These are phyloP conservation scores for Onychomys arenicola DNA, from an alignment of 2,797 vertebrate species.

Conservation along the genomic window DNA sequence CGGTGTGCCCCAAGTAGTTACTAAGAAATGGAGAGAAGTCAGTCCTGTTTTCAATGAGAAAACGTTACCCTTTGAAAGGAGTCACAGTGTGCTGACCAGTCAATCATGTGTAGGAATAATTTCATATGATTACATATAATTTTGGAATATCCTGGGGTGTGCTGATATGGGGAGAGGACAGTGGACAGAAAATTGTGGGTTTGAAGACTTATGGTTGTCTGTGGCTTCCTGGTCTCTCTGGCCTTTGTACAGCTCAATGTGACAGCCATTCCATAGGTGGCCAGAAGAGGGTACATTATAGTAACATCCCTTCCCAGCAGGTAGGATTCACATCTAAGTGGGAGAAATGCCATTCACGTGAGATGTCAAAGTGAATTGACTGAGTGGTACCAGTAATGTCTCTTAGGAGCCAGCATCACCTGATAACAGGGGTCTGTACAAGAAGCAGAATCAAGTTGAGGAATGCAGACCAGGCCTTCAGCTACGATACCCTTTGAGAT, in stretches of 20 bases:
- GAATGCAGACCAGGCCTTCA: neutral
- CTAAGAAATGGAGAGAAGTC: neutral
- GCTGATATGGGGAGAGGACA: neutral
- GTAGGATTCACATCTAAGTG: neutral
- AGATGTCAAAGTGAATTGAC: neutral
- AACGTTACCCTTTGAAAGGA: neutral
- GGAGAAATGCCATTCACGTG: neutral
- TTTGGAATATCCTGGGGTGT: neutral
- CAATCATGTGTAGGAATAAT: neutral
- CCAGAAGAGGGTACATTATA: conserved; percentile 61
- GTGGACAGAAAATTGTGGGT: neutral
- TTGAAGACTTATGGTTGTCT: neutral
- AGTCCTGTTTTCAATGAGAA: neutral
- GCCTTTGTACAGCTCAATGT: neutral
- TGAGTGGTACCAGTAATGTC: neutral
- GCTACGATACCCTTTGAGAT: neutral
- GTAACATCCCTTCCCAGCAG: neutral
- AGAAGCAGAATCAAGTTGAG: neutral
- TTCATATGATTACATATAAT: neutral
- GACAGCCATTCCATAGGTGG: neutral
- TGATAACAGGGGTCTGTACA: neutral
- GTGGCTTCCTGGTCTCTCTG: neutral
- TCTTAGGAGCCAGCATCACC: neutral
- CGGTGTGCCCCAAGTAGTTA: neutral
- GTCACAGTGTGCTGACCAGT: neutral